These are phyloP conservation scores for Globia sparganii DNA, from an alignment of 2,888 invertebrate genomes.

Conservation along the genomic window DNA sequence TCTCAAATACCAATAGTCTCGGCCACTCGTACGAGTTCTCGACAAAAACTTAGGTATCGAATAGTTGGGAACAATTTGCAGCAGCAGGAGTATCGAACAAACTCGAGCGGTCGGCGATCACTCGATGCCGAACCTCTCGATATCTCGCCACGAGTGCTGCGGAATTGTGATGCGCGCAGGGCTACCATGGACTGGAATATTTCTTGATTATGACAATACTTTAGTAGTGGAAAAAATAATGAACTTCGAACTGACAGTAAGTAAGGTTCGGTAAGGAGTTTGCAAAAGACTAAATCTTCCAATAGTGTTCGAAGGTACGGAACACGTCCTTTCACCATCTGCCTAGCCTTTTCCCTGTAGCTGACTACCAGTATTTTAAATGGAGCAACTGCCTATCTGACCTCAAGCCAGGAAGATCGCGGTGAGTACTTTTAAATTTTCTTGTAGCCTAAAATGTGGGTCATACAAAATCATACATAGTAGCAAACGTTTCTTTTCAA, in stretches of 20 bases:
- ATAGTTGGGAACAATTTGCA: slow-evolving; percentile 63
- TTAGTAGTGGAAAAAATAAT: neutral
- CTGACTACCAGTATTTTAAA: neutral
- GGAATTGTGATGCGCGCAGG: slow-evolving; percentile 56
- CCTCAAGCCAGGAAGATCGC: neutral
- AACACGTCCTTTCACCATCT: too few relatives aligned
- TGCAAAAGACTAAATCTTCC: neutral
- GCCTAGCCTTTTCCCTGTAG: neutral
- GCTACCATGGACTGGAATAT: slow-evolving; percentile 10
- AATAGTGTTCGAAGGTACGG: neutral
- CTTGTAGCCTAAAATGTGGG: neutral
- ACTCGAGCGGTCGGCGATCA: slow-evolving; percentile 59
- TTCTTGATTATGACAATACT: neutral
- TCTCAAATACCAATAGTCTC: slow-evolving; percentile 28
- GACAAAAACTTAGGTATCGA: slow-evolving; percentile 55
- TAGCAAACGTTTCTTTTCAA: neutral
- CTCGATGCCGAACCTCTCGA: slow-evolving; percentile 63
- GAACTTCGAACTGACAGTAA: neutral
- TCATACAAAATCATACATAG: neutral
- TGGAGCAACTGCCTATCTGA: neutral
- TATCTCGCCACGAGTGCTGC: slow-evolving; percentile 56
- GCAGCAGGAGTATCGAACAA: slow-evolving; percentile 54
- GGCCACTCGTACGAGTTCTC: slow-evolving; percentile 40
- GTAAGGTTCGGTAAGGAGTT: neutral
- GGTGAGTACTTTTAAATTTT: neutral